Evolutionary conservation across 2,797 vertebrate species (phyloP).

Genomic region (Hapalemur alaotrensis): DNA sequence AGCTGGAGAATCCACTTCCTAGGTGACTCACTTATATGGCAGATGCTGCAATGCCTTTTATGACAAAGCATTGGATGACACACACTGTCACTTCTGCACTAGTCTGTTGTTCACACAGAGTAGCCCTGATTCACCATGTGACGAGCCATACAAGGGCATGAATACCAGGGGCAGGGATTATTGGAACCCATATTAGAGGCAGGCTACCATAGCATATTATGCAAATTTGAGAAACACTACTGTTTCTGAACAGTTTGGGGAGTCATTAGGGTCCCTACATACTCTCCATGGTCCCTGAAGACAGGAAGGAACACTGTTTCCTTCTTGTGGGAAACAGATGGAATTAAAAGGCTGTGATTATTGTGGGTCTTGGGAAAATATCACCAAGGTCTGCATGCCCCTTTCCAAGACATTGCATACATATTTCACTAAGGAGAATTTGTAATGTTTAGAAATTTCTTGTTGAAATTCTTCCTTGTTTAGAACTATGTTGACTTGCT

Average conservation of each 20-base stretch:
- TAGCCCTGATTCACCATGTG: background rate
- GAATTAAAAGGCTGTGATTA: background rate
- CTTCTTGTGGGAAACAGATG: background rate
- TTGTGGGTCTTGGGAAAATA: background rate
- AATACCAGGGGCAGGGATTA: background rate
- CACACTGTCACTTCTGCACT: background rate
- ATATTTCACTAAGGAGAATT: background rate
- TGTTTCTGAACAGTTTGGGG: background rate
- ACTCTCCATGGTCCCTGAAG: background rate
- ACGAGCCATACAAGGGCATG: background rate
- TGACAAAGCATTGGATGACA: background rate
- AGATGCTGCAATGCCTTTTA: background rate
- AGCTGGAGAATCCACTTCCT: background rate
- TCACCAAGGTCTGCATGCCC: background rate
- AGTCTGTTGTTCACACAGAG: background rate
- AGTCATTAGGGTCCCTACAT: background rate
- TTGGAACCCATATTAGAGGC: background rate
- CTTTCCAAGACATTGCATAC: background rate
- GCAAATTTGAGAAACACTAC: background rate
- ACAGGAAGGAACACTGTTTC: background rate
- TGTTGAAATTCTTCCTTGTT: background rate
- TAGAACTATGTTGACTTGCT: background rate
- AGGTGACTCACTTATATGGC: background rate
- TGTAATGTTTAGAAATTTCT: background rate
- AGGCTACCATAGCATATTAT: background rate